Evolutionary conservation across 2,888 invertebrate genomes (phyloP).

Genomic region (Pyrrhosoma nymphula): DNA sequence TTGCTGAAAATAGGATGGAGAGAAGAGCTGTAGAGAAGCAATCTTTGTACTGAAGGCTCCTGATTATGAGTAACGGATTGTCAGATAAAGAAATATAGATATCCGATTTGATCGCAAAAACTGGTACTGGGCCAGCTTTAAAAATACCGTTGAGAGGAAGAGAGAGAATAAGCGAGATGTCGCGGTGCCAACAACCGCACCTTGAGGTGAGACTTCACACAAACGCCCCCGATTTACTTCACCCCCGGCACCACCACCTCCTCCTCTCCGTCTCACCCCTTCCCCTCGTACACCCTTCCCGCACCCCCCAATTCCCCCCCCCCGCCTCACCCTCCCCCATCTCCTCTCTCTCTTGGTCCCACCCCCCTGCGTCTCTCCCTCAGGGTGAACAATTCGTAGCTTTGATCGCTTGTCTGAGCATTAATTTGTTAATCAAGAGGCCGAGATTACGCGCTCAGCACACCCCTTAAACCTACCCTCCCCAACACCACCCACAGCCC

Average conservation of each 20-base stretch:
- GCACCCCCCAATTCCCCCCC: not conserved
- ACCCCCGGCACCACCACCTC: constrained; percentile 30
- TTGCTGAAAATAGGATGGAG: too few relatives aligned
- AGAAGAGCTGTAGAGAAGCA: too few relatives aligned
- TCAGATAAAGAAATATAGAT: too few relatives aligned
- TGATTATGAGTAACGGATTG: too few relatives aligned
- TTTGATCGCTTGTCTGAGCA: constrained; percentile 65
- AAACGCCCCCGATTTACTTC: not conserved
- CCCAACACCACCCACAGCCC: constrained; percentile 55
- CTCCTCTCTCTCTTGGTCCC: constrained; percentile 70
- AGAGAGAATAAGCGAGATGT: not conserved
- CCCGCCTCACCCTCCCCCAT: constrained; percentile 66
- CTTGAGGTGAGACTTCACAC: not conserved
- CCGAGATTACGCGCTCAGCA: constrained; percentile 19
- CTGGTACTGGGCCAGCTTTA: too few relatives aligned
- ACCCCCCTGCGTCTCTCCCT: constrained; percentile 68
- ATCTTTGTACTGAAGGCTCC: too few relatives aligned
- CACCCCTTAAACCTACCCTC: not conserved
- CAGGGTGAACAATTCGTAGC: constrained; percentile 46
- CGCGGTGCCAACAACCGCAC: not conserved
- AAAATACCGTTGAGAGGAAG: too few relatives aligned
- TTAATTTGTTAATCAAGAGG: constrained; percentile 48
- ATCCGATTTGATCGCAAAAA: too few relatives aligned
- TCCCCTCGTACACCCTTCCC: constrained; percentile 33
- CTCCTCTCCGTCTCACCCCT: constrained; percentile 65